Percentiles rank a stretch among this genome's conserved stretches.
Conservation (phyloP, 2,888 invertebrate genomes). For the Antitype chi region DNA sequence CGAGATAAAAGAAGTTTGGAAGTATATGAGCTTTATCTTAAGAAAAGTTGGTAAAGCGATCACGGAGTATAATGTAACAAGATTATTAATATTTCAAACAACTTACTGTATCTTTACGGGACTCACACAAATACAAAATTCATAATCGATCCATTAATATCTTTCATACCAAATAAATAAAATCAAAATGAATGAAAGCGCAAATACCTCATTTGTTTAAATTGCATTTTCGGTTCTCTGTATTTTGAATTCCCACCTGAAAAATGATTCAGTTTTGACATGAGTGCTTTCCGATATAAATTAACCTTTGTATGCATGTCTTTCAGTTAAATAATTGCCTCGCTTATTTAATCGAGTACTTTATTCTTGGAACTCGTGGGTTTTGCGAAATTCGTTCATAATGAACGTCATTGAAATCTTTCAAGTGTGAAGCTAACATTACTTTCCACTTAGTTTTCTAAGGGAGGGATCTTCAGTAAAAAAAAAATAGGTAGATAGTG, state of each 20-base stretch:
- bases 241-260: constrained; percentile 12
- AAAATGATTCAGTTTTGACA: background rate
- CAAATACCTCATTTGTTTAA: background rate
- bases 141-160: constrained; percentile 3
- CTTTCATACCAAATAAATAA: background rate
- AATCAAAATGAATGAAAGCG: background rate
- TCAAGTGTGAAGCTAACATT: background rate
- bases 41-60: constrained; percentile 37
- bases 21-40: constrained; percentile 40
- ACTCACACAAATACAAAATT: background rate
- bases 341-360: background rate
- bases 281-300: constrained; percentile 16
- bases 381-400: background rate
- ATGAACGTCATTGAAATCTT: constrained; percentile 10
- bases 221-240: constrained; percentile 14
- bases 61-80: constrained; percentile 33
- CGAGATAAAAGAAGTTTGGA: constrained; percentile 42
- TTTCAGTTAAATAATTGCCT: constrained; percentile 5
- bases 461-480: background rate
- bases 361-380: background rate
- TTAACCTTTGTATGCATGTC: background rate
- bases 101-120: background rate
- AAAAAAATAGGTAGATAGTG: background rate
- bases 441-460: background rate
- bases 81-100: constrained; percentile 45